These are phyloP conservation scores for Orthonychiurus folsomi DNA, from an alignment of 2,888 invertebrate genomes.

Conservation along the genomic window DNA sequence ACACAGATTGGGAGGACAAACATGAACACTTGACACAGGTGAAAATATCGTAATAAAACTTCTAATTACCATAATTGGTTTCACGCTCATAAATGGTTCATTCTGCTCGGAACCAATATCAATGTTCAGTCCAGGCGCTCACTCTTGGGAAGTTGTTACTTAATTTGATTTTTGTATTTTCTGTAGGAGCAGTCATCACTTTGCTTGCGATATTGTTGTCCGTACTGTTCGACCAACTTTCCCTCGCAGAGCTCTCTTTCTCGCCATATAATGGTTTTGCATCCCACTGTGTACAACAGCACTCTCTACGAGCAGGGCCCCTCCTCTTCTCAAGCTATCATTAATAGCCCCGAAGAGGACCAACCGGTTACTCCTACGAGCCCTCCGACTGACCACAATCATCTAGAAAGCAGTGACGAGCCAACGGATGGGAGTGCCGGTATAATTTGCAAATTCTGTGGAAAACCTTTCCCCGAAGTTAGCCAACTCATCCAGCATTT, in stretches of 20 bases:
- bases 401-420: constrained; percentile 5
- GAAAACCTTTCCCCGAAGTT: constrained; percentile 84
- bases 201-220: constrained; percentile 37
- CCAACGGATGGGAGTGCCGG: constrained; percentile 9
- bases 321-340: constrained; percentile 10
- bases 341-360: constrained; percentile 37
- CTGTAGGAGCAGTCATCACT: constrained; percentile 41
- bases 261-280: constrained; percentile 36
- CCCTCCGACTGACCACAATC: constrained; percentile 19
- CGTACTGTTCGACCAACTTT: constrained; percentile 38
- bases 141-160: constrained; percentile 1
- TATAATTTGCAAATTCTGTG: constrained; percentile 75
- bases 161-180: neutral
- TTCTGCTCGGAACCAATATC: too few relatives aligned
- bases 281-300: constrained; percentile 37
- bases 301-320: constrained; percentile 24
- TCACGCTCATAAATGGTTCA: too few relatives aligned
- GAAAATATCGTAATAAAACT: neutral
- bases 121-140: too few relatives aligned
- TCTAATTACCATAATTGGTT: too few relatives aligned
- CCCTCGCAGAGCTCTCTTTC: constrained; percentile 35
- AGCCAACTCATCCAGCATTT: constrained; percentile 77
- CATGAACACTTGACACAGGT: constrained; percentile 40
- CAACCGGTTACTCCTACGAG: constrained; percentile 43
- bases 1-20: constrained; percentile 62